Percentiles rank a stretch among this genome's conserved stretches.
Evolutionary conservation across 1,140 invertebrate genomes (phyloP).

Genomic region (Bombus cullumanus): DNA sequence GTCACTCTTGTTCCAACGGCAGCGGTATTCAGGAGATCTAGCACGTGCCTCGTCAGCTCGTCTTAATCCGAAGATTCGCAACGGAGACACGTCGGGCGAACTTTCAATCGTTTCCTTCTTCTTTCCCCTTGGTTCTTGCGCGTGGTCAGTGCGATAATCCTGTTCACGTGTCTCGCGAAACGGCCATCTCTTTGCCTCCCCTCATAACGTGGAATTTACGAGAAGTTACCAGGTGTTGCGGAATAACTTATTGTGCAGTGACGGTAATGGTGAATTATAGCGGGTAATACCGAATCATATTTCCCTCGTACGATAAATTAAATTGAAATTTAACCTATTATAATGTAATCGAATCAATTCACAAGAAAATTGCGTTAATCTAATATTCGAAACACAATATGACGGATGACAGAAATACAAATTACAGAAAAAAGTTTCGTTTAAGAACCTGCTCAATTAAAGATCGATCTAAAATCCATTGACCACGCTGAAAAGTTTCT

Average conservation of each 20-base stretch:
- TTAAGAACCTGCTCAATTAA: not conserved
- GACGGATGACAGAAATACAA: not conserved
- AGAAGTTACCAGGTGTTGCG: not conserved
- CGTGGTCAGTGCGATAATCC: constrained; percentile 65
- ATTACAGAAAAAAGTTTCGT: not conserved
- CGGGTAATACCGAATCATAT: too few relatives aligned
- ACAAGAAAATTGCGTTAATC: too few relatives aligned
- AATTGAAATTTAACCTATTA: too few relatives aligned
- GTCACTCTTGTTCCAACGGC: constrained; percentile 67
- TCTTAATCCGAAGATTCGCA: constrained; percentile 73
- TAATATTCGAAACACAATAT: not conserved
- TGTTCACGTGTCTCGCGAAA: constrained; percentile 23
- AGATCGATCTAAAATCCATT: not conserved
- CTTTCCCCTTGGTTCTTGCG: constrained; percentile 58
- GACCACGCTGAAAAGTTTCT: not conserved
- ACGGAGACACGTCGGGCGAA: constrained; percentile 56
- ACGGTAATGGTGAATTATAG: not conserved
- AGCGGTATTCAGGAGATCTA: constrained; percentile 67
- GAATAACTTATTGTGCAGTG: not conserved
- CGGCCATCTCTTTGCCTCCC: too few relatives aligned
- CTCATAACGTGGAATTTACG: not conserved
- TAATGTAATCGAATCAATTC: too few relatives aligned
- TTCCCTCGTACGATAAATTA: too few relatives aligned
- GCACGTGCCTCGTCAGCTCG: constrained; percentile 67
- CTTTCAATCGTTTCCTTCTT: constrained; percentile 52